Percentiles rank a stretch among this genome's conserved stretches.
Evolutionary conservation across 23 tunicate species (phyloP).

Genomic region (Ciona savignyi): DNA sequence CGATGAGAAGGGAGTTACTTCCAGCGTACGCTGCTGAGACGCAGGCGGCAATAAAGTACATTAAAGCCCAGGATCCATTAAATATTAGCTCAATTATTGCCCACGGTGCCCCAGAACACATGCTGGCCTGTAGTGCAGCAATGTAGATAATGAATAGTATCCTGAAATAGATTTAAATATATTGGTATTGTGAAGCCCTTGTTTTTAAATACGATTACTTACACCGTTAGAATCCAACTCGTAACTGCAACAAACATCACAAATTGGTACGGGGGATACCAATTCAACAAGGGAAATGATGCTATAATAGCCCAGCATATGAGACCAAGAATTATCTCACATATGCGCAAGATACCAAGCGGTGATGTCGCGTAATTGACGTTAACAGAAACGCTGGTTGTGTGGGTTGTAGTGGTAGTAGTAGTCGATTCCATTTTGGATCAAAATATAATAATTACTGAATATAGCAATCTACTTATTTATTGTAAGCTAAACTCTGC

Average conservation of each 20-base stretch:
- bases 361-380: constrained; percentile 26
- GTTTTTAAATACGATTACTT: constrained; percentile 17
- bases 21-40: constrained; percentile 36
- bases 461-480: too few species aligned
- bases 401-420: background rate
- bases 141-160: constrained; percentile 34
- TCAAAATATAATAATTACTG: too few species aligned
- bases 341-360: constrained; percentile 28
- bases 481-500: too few species aligned
- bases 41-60: constrained; percentile 71
- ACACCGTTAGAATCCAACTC: constrained; percentile 63
- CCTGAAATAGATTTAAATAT: constrained; percentile 28
- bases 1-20: constrained; percentile 7
- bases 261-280: constrained; percentile 15
- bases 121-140: constrained; percentile 29
- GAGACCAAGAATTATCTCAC: constrained; percentile 46
- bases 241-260: constrained; percentile 58
- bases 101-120: constrained; percentile 54
- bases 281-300: background rate
- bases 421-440: background rate
- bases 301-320: constrained; percentile 60
- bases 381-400: constrained; percentile 35
- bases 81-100: constrained; percentile 43
- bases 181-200: background rate
- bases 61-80: constrained; percentile 44